These are phyloP conservation scores for Pycnonotus jocosus DNA, from an alignment of 2,113 vertebrate genomes.

Conservation along the genomic window DNA sequence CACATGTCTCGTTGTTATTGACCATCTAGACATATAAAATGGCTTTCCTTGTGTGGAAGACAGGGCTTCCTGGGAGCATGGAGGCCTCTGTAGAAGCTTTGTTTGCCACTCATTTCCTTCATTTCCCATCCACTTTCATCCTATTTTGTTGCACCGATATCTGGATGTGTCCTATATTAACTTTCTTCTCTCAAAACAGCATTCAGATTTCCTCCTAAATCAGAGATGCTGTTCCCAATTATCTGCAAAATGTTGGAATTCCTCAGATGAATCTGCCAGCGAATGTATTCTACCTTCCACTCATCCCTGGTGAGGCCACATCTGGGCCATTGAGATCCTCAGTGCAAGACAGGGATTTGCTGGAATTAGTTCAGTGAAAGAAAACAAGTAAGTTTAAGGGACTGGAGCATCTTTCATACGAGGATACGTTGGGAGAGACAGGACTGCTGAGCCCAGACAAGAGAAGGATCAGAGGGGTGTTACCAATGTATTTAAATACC, in stretches of 20 bases:
- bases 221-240: not conserved
- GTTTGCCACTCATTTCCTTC: not conserved
- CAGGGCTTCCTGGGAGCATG: not conserved
- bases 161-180: not conserved
- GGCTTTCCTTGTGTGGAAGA: not conserved
- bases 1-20: not conserved
- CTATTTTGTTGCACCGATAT: not conserved
- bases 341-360: not conserved
- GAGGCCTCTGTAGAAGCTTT: not conserved
- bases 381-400: not conserved
- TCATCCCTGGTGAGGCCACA: not conserved
- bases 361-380: not conserved
- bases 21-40: not conserved
- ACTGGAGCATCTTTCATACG: not conserved
- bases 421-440: not conserved
- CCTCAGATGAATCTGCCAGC: not conserved
- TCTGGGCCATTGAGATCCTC: not conserved
- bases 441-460: not conserved
- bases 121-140: too few species aligned
- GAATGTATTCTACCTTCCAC: not conserved
- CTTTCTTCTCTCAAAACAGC: not conserved
- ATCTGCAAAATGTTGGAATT: not conserved
- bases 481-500: not conserved
- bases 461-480: not conserved
- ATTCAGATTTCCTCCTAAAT: not conserved